Percentiles rank a stretch among this genome's conserved stretches.
Evolutionary conservation across 2,113 vertebrate species (phyloP).

Genomic region (Chaetops frenatus): DNA sequence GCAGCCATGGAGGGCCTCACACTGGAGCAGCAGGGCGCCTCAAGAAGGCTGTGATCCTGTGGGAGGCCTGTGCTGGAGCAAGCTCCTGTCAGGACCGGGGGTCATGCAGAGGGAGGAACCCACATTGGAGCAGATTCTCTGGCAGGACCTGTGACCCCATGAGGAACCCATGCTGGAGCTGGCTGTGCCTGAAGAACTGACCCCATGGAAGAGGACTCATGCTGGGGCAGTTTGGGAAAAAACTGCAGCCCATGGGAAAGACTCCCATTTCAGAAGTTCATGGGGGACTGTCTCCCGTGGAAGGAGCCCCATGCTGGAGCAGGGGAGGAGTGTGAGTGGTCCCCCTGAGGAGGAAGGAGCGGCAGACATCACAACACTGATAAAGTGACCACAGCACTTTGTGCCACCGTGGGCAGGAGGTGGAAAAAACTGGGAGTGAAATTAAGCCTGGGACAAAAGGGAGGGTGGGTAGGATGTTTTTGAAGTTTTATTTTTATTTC

Average conservation of each 20-base stretch:
- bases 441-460: background rate
- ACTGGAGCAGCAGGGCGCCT: background rate
- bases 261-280: background rate
- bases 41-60: rapidly evolving
- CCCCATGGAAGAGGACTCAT: rapidly evolving
- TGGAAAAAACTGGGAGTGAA: background rate
- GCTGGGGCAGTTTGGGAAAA: background rate
- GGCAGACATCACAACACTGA: background rate
- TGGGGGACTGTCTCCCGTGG: too few species aligned
- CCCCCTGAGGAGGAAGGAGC: too few species aligned
- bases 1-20: background rate
- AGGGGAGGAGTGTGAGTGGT: background rate
- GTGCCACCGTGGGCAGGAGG: background rate
- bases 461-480: background rate
- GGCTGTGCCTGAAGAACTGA: background rate
- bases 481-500: background rate
- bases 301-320: background rate
- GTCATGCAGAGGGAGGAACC: background rate
- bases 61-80: background rate
- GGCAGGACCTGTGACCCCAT: background rate
- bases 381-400: too few species aligned
- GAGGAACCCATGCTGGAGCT: background rate
- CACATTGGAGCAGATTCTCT: background rate
- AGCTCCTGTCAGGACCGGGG: background rate
- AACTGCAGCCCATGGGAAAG: background rate